Base-by-base conservation (phyloP, 2,888 invertebrate genomes). In the Hirtodrosophila duncani region DNA sequence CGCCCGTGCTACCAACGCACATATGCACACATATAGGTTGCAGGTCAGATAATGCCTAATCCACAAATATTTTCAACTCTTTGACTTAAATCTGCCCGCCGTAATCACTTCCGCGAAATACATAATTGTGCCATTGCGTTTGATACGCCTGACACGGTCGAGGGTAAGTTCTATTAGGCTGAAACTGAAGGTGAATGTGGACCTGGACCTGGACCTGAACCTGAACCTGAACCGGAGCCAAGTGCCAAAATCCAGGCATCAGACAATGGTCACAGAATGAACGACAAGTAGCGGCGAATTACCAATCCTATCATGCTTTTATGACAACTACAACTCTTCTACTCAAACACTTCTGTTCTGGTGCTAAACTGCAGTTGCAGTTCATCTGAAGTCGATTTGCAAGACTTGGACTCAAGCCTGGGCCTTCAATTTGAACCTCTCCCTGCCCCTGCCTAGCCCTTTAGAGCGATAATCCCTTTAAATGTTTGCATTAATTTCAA, bases 241-340 rank as follows among this genome's bases (percentile, higher is more conserved):
- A 70, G 78, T 78, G 74, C 44, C 72, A 67, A 30, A 26, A 67
- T 71, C 71, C 77, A 18, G 5, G 23, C 9, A n/a, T 2, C 9
- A 10, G 39, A 72, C 71, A 71, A 71, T 62, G 64, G 39, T 4
- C 51, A 51, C 52, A 72, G 71, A 72, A 72, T 80, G 72, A 52
- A 48, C 68, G 59, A 79, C 82, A 82, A 82, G 82, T 83, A 82
- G 82, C 82, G 37, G 57, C 48, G 70, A 58, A 81, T 82, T 74
- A 82, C 71, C 69, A 83, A 79, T 68, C 65, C 82, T 83, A 83
- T 82, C 81, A 74, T 79, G 51, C 69, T 70, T 80, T 82, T 80
- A 82, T 60, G 68, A 34, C n/a, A n/a, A n/a, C n/a, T n/a, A n/a
- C n/a, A n/a, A n/a, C n/a, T n/a, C n/a, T n/a, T n/a, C n/a, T n/a